These are phyloP conservation scores for Tenebrio molitor DNA, from an alignment of 1,140 invertebrate genomes.

Conservation along the genomic window DNA sequence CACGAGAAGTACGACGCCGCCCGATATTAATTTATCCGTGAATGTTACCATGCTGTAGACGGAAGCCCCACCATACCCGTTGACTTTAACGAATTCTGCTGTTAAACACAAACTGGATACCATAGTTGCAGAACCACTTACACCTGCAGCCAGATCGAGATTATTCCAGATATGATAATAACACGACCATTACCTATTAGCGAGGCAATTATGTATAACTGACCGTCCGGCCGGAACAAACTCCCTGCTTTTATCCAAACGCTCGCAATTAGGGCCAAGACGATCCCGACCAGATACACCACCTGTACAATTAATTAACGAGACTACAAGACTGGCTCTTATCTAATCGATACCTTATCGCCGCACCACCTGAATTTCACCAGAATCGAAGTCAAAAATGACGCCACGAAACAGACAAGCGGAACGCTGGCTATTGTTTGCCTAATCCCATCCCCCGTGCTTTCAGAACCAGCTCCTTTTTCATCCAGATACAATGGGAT, in stretches of 20 bases:
- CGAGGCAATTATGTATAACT: slow-evolving; percentile 77
- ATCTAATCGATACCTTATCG: slow-evolving; percentile 10
- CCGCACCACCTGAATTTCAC: slow-evolving; percentile 73
- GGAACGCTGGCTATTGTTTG: slow-evolving; percentile 89
- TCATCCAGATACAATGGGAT: slow-evolving; percentile 90
- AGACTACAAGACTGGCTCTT: background rate
- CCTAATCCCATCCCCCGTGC: slow-evolving; percentile 60
- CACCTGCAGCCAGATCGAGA: slow-evolving; percentile 71
- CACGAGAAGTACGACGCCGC: slow-evolving; percentile 87
- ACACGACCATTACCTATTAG: slow-evolving; percentile 73
- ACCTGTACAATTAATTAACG: slow-evolving; percentile 67
- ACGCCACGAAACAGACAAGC: slow-evolving; percentile 86
- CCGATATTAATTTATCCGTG: slow-evolving; percentile 93
- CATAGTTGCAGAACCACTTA: slow-evolving; percentile 89
- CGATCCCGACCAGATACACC: slow-evolving; percentile 76
- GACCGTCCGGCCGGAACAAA: slow-evolving; percentile 65
- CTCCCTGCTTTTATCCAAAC: slow-evolving; percentile 73
- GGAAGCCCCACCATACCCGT: slow-evolving; percentile 90
- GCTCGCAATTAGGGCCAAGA: slow-evolving; percentile 73
- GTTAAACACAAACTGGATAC: slow-evolving; percentile 93
- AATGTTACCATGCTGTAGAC: slow-evolving; percentile 96
- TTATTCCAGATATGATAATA: slow-evolving; percentile 65
- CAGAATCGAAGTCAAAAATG: slow-evolving; percentile 84
- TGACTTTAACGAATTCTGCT: slow-evolving; percentile 90
- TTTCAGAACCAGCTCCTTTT: slow-evolving; percentile 68